Base-by-base conservation (phyloP, 2,888 invertebrate genomes). In the Nineta flava region DNA sequence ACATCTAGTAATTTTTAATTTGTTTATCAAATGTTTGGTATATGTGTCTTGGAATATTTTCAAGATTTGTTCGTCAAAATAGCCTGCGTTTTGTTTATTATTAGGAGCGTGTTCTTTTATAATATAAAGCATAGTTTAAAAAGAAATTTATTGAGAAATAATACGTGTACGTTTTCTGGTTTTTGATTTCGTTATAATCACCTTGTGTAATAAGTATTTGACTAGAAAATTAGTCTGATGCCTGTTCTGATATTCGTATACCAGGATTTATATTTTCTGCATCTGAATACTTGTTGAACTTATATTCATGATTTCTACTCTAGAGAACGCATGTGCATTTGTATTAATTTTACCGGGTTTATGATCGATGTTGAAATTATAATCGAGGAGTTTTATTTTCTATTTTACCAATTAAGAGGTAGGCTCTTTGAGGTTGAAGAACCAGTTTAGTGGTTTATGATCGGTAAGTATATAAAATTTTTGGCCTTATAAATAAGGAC, bases 401-500 rank as follows among this genome's bases (percentile, higher is more conserved):
- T 62, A 65, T 42, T 61, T 46, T 4, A 59, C 52, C 32, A 65
- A 49, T 46, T 58, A 46, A 0, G 57, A 57, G 9, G 51, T 53
- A 1, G 61, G 61, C 4, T 64, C 60, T 52, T 61, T 64, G 1
- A 56, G 26, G n/a, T n/a, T n/a, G n/a, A n/a, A n/a, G n/a, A n/a
- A n/a, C n/a, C n/a, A n/a, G n/a, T n/a, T n/a, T n/a, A n/a, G n/a
- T n/a, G n/a, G n/a, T n/a, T n/a, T n/a, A n/a, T n/a, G n/a, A n/a
- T n/a, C n/a, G 21, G 54, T 60, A 38, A 59, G 17, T 10, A 67
- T 58, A 9, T 35, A 55, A 47, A 66, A 67, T 52, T 60, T 55
- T 32, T 57, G 55, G n/a, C 65, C 65, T 49, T 57, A 63, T 2
- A 66, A 47, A 49, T 65, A 66, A 3, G 64, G 62, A 32, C 63